Percentiles rank a stretch among this genome's conserved stretches.
These are phyloP conservation scores for Sebastes miniatus DNA, from an alignment of 2,797 vertebrate genomes.

Conservation along the genomic window DNA sequence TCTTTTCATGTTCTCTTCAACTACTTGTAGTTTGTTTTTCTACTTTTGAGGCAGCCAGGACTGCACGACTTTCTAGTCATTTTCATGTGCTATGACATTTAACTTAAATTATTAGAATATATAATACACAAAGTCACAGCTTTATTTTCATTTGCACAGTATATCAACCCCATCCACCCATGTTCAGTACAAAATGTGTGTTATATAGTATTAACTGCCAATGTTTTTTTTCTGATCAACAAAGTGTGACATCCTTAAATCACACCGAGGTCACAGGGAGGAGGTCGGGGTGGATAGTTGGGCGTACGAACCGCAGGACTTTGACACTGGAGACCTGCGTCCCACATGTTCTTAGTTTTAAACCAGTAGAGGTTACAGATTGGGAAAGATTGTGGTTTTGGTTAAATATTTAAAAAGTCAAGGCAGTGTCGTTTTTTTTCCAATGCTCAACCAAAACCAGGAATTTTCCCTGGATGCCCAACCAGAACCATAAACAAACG, in stretches of 20 bases:
- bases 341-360: not conserved
- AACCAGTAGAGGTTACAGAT: not conserved
- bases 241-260: not conserved
- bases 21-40: not conserved
- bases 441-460: not conserved
- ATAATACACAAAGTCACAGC: not conserved
- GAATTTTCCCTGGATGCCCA: not conserved
- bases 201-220: not conserved
- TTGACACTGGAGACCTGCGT: not conserved
- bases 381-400: not conserved
- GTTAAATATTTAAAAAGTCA: conserved; percentile 1
- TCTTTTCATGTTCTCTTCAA: not conserved
- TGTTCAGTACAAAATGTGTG: not conserved
- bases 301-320: not conserved
- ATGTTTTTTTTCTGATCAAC: not conserved
- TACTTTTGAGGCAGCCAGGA: not conserved
- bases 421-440: not conserved
- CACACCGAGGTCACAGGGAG: not conserved
- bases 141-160: not conserved
- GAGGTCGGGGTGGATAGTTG: not conserved
- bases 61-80: not conserved
- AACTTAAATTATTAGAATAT: not conserved
- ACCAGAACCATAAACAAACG: not conserved
- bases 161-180: not conserved
- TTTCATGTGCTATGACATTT: not conserved